Evolutionary conservation across 1,140 invertebrate species (phyloP).

Genomic region (Gryllus bimaculatus): DNA sequence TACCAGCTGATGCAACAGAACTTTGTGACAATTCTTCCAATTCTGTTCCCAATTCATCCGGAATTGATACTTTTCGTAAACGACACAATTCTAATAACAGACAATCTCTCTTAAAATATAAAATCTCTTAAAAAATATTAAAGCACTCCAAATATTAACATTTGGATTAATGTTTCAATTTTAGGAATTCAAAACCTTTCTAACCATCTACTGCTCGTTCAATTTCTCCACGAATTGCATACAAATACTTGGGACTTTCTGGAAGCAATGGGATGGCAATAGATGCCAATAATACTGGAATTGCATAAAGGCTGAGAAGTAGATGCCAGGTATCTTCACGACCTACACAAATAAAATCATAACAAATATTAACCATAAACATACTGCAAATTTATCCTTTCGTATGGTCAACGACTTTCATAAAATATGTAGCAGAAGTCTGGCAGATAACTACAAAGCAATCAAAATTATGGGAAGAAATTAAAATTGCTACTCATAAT

Average conservation of each 20-base stretch:
- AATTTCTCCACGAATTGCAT: slow-evolving; percentile 52
- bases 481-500: no score
- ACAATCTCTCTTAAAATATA: background rate
- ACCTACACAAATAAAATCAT: slow-evolving; percentile 35
- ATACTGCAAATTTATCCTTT: no score
- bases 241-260: slow-evolving; percentile 79
- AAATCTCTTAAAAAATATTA: background rate
- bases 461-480: no score
- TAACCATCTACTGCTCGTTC: slow-evolving; percentile 51
- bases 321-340: slow-evolving; percentile 54
- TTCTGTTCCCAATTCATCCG: slow-evolving; percentile 38
- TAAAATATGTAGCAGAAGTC: no score
- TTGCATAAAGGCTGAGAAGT: slow-evolving; percentile 50
- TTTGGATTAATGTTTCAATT: no score
- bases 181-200: slow-evolving; percentile 8
- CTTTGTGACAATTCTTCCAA: slow-evolving; percentile 34
- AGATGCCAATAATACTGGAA: slow-evolving; percentile 32
- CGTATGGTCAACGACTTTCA: no score
- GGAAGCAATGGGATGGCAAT: slow-evolving; percentile 53
- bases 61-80: slow-evolving; percentile 36
- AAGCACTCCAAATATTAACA: background rate
- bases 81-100: slow-evolving; percentile 38
- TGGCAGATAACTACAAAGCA: no score
- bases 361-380: no score
- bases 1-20: slow-evolving; percentile 27